A percentile compares a stretch with the other conserved stretches of the same genome.
These are phyloP conservation scores for Eumacrocentrus americanus DNA, from an alignment of 2,888 invertebrate species.

Conservation along the genomic window DNA sequence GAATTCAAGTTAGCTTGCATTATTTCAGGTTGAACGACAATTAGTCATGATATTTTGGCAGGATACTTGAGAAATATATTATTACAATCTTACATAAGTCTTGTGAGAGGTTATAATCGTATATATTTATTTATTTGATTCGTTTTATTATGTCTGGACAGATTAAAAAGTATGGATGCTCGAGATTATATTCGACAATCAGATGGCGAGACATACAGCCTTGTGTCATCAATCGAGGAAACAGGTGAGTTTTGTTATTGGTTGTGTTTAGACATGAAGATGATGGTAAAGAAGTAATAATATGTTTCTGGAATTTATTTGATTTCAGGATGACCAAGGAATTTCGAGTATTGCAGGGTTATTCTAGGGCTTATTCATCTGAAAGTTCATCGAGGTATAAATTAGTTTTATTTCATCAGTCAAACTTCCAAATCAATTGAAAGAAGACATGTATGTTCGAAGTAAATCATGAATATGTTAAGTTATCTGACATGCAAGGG, in stretches of 20 bases:
- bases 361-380: conserved; percentile 18
- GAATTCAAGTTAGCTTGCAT: background rate
- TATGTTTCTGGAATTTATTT: background rate
- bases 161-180: conserved; percentile 52
- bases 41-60: background rate
- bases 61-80: background rate
- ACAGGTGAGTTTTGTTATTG: conserved; percentile 39
- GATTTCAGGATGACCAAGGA: background rate
- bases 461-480: no score
- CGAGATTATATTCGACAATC: conserved; percentile 47
- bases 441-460: background rate
- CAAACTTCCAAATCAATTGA: background rate
- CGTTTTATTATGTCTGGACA: no score
- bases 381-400: conserved; percentile 14
- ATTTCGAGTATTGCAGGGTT: background rate
- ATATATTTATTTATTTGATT: conserved; percentile 12
- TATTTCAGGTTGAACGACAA: no score
- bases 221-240: conserved; percentile 38
- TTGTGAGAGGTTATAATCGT: background rate
- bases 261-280: background rate
- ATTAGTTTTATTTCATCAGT: background rate
- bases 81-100: conserved; percentile 11
- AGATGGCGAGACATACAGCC: conserved; percentile 49
- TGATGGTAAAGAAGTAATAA: background rate
- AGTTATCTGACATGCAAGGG: no score